phyloP scores from a whole-genome alignment of 2,797 vertebrate genomes.

The Hypotaenidia philippensis region DNA sequence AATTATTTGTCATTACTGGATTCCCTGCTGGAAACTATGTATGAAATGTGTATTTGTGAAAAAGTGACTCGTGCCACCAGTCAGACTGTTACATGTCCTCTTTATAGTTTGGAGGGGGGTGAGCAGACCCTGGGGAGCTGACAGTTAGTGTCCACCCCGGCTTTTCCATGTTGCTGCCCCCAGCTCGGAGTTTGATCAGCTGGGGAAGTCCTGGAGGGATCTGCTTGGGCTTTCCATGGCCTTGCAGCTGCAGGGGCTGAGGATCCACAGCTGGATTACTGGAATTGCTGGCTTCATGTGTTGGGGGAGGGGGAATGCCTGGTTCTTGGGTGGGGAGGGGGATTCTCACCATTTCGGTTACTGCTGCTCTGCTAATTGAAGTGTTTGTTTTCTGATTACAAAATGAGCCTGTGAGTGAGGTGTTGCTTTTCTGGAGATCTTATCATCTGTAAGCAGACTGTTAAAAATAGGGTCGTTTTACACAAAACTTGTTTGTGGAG shows the following conservation, averaged over 20 bases:
- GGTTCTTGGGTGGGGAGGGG: not conserved
- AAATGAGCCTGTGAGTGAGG: constrained; percentile 1
- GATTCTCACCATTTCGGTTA: not conserved
- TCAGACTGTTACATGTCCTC: not conserved
- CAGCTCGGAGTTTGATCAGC: not conserved
- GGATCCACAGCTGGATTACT: not conserved
- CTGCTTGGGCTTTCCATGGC: not conserved
- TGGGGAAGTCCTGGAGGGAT: not conserved
- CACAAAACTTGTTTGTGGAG: constrained; percentile 61
- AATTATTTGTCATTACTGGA: constrained; percentile 16
- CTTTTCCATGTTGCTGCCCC: fast-evolving
- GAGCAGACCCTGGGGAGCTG: not conserved
- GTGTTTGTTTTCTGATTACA: constrained; percentile 11
- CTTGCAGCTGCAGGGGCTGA: not conserved
- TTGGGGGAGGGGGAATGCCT: not conserved
- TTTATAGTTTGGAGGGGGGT: not conserved
- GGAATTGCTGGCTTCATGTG: no score
- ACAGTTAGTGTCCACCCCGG: not conserved
- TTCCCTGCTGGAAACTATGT: not conserved
- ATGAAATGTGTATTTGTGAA: constrained; percentile 10
- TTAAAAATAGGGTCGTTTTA: constrained; percentile 62
- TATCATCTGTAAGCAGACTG: constrained; percentile 23
- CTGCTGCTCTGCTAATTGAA: not conserved
- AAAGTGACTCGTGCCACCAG: not conserved
- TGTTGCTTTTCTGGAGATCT: constrained; percentile 54